Percentiles rank a stretch among this genome's conserved stretches.
Conservation (phyloP, 2,888 invertebrate species). For the Heliconius ismenius region DNA sequence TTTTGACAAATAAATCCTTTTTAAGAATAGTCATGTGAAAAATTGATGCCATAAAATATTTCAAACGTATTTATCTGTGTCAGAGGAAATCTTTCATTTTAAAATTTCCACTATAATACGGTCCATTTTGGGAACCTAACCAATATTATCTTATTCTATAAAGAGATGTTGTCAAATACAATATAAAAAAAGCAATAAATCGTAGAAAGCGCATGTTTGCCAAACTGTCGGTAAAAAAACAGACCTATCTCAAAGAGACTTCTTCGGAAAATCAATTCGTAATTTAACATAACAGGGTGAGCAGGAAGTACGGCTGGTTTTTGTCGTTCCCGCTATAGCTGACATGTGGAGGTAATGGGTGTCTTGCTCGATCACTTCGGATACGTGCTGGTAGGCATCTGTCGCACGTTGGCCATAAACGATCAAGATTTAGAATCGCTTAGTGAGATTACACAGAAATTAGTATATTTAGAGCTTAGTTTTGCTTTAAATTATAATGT, state of each 20-base stretch:
- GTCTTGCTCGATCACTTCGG: conserved; percentile 58
- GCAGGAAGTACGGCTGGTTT: conserved; percentile 53
- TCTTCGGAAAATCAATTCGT: conserved; percentile 65
- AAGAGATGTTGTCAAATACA: conserved; percentile 52
- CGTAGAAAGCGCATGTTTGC: conserved; percentile 65
- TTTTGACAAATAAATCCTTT: neutral
- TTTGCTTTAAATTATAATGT: neutral
- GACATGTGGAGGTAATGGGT: conserved; percentile 68
- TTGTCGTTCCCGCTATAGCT: conserved; percentile 55
- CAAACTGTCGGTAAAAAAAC: conserved; percentile 66
- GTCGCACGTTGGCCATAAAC: conserved; percentile 30
- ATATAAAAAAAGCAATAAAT: conserved; percentile 71
- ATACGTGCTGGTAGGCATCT: conserved; percentile 33
- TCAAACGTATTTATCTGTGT: neutral
- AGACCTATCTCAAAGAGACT: conserved; percentile 62
- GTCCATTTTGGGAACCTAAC: neutral
- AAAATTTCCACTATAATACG: neutral
- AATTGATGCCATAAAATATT: conserved; percentile 17
- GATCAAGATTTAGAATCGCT: conserved; percentile 34
- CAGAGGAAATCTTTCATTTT: conserved; percentile 13
- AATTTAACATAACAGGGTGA: conserved; percentile 67
- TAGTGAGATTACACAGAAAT: conserved; percentile 29
- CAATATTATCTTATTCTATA: neutral
- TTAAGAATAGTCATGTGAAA: neutral
- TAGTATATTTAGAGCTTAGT: neutral